Evolutionary conservation across 2,113 vertebrate genomes (phyloP), one percentile per base, ranked within the genome.

Genomic region (Gopherus flavomarginatus): DNA sequence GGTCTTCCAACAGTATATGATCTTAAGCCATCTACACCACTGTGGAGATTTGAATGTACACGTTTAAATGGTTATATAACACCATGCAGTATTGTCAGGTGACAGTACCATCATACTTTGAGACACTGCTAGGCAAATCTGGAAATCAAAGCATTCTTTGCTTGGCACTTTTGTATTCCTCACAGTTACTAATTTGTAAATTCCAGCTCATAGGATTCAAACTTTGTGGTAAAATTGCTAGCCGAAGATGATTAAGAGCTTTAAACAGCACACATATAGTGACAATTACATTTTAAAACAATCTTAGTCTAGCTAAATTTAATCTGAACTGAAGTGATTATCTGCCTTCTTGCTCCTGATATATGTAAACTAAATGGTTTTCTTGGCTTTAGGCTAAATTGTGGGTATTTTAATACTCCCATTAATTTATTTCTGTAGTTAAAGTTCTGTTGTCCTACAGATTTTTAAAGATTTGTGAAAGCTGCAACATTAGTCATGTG

Each of bases 191-290:
- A 4, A 26, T 7, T 90, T 89, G 14, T 57, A 75, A 89, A 35
- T 88, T 94, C 16, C 81, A 81, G 21, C 14, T 88, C 50, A 81
- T 5, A 85, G 42, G 38, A 42, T 90, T 90, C 38, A 87, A 92
- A n/a, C 53, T 57, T 90, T 79, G 11, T 42, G 88, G 38, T 54
- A 84, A 79, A 59, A 83, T 27, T 85, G 8, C 27, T 81, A 78
- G 21, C 2, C 4, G 5, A 88, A 77, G 22, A 85, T 88, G 44
- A 56, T 69, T 69, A 84, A n/a, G 85, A 87, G 4, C 8, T 81
- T 85, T 87, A 19, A 14, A 7, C 56, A 38, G 57, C 24, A 62
- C 29, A 78, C 1, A 69, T 17, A n/a, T 17, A 69, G 62, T 69
- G n/a, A 69, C 35, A 69, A 69, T 69, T n/a, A 69, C 62, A 31